Percentiles rank a stretch among this genome's conserved stretches.
These are phyloP conservation scores for Buteo buteo DNA, from an alignment of 2,113 vertebrate genomes.

Conservation along the genomic window DNA sequence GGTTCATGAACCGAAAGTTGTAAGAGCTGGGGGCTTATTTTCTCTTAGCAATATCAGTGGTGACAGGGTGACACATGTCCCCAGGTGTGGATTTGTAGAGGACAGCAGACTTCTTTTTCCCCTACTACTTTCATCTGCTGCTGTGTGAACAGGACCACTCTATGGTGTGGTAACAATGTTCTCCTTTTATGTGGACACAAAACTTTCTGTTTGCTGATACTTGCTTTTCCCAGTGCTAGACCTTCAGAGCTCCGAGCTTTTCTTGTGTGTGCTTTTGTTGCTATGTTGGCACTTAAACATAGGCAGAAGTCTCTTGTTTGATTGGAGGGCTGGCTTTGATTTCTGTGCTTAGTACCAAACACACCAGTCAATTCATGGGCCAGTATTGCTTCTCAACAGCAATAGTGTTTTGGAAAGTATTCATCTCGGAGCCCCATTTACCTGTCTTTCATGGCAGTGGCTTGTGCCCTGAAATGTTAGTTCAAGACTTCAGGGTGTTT, in stretches of 20 bases:
- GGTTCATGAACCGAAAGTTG: background rate
- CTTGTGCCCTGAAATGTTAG: background rate
- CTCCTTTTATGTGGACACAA: background rate
- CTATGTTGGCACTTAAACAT: background rate
- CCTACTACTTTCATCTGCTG: background rate
- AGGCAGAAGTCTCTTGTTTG: background rate
- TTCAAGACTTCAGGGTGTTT: background rate
- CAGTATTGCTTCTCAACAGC: background rate
- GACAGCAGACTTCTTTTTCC: background rate
- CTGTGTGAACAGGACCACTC: background rate
- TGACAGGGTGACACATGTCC: background rate
- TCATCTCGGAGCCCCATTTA: rapidly evolving
- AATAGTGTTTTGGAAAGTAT: background rate
- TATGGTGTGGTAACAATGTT: background rate
- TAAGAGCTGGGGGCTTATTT: background rate
- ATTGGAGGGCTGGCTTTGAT: background rate
- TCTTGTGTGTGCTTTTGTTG: background rate
- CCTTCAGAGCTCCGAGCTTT: background rate
- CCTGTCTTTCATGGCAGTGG: background rate
- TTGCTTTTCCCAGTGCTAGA: background rate
- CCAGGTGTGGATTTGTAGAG: background rate
- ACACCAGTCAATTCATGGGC: background rate
- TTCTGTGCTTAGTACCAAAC: background rate
- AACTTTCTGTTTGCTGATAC: background rate
- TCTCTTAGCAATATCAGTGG: background rate